Evolutionary conservation across 2,113 vertebrate genomes (phyloP).

Genomic region (Vicugna pacos): DNA sequence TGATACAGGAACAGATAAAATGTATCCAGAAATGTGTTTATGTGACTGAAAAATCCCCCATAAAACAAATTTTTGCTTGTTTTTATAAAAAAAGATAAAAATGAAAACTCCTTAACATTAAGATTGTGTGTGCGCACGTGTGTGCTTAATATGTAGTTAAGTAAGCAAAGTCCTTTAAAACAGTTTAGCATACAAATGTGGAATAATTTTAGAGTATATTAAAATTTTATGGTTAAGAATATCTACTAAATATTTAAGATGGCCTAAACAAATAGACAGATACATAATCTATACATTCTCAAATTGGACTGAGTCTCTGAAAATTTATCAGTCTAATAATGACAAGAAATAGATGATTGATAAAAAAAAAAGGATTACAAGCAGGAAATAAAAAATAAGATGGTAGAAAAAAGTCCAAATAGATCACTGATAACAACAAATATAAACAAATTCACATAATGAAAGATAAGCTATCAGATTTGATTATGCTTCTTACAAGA

Average conservation of each 20-base stretch:
- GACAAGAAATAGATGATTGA: not conserved
- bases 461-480: not conserved
- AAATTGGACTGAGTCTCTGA: not conserved
- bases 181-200: not conserved
- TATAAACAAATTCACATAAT: not conserved
- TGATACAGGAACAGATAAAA: not conserved
- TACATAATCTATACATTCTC: not conserved
- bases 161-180: not conserved
- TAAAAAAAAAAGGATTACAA: not conserved
- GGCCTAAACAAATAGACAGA: not conserved
- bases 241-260: not conserved
- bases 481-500: not conserved
- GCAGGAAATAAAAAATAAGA: not conserved
- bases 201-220: not conserved
- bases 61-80: not conserved
- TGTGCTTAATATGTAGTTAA: not conserved
- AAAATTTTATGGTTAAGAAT: conserved; percentile 12
- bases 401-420: not conserved
- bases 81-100: conserved; percentile 17
- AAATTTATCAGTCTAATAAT: not conserved
- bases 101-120: not conserved
- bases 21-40: not conserved
- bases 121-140: not conserved
- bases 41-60: not conserved
- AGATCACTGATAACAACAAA: not conserved